These are phyloP conservation scores for Eumerus sabulonum DNA, from an alignment of 2,888 invertebrate species.

Conservation along the genomic window DNA sequence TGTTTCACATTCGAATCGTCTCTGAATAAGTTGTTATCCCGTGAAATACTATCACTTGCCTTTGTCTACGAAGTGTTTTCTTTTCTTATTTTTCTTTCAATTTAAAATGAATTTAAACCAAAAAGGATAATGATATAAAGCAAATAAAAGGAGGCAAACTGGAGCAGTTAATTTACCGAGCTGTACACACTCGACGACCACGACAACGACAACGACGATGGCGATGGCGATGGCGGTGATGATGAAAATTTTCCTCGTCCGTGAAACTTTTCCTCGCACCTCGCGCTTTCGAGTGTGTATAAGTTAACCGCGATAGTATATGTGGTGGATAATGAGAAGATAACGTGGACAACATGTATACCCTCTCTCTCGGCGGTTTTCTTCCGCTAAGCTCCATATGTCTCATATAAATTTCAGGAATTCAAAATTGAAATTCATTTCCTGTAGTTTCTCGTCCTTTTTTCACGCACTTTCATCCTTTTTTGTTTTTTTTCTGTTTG, in stretches of 20 bases:
- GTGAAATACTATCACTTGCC: not conserved
- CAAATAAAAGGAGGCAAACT: constrained; percentile 52
- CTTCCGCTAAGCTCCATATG: too few relatives aligned
- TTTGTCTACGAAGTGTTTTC: not conserved
- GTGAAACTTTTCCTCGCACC: constrained; percentile 38
- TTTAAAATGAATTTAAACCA: not conserved
- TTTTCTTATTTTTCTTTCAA: constrained; percentile 11
- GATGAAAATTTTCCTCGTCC: constrained; percentile 48
- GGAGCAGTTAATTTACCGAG: constrained; percentile 60
- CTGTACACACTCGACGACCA: constrained; percentile 64
- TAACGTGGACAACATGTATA: constrained; percentile 23
- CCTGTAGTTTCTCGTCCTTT: not conserved
- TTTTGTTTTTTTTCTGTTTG: not conserved
- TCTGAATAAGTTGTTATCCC: constrained; percentile 3
- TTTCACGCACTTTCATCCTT: not conserved
- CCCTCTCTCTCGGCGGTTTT: too few relatives aligned
- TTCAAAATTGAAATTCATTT: not conserved
- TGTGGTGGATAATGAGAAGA: constrained; percentile 48
- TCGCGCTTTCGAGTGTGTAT: constrained; percentile 36
- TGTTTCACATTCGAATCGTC: not conserved
- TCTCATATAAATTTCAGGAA: too few relatives aligned
- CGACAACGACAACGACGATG: constrained; percentile 55
- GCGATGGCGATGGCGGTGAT: constrained; percentile 30
- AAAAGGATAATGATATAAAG: constrained; percentile 20
- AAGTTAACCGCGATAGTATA: constrained; percentile 29